phyloP scores from a whole-genome alignment of 1,140 invertebrate species.

The Atopsyche davidsoni region DNA sequence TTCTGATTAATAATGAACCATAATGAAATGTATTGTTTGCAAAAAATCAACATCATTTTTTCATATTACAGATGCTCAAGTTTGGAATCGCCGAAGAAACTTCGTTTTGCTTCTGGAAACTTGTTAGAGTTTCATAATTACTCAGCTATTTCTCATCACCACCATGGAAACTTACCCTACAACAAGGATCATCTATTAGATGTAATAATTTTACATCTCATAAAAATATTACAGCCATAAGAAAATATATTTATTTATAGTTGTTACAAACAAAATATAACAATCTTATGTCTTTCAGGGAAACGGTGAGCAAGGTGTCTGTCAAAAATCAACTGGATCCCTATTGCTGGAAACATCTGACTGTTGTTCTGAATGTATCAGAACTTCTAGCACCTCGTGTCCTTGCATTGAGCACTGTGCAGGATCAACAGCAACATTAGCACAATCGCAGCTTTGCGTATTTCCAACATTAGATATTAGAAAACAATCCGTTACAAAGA shows the following conservation, averaged over 20 bases:
- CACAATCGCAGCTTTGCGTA: constrained; percentile 35
- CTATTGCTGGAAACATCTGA: constrained; percentile 33
- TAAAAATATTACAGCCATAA: constrained; percentile 1
- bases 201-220: constrained; percentile 2
- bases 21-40: no score
- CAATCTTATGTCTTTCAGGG: constrained; percentile 40
- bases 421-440: constrained; percentile 35
- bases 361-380: constrained; percentile 41
- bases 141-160: constrained; percentile 44
- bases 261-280: no score
- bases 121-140: constrained; percentile 58
- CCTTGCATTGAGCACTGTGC: constrained; percentile 54
- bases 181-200: constrained; percentile 23
- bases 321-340: constrained; percentile 37
- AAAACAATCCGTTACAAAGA: constrained; percentile 20
- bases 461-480: constrained; percentile 31
- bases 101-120: constrained; percentile 68
- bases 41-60: background rate
- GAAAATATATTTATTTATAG: no score
- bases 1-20: no score
- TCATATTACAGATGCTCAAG: constrained; percentile 59
- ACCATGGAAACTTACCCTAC: constrained; percentile 38
- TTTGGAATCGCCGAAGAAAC: constrained; percentile 71
- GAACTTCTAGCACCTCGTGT: constrained; percentile 52
- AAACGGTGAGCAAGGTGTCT: constrained; percentile 47